Percentiles rank a stretch among this genome's conserved stretches.
Evolutionary conservation across 1,140 invertebrate genomes (phyloP).

Genomic region (Aphelenchoides fujianensis): DNA sequence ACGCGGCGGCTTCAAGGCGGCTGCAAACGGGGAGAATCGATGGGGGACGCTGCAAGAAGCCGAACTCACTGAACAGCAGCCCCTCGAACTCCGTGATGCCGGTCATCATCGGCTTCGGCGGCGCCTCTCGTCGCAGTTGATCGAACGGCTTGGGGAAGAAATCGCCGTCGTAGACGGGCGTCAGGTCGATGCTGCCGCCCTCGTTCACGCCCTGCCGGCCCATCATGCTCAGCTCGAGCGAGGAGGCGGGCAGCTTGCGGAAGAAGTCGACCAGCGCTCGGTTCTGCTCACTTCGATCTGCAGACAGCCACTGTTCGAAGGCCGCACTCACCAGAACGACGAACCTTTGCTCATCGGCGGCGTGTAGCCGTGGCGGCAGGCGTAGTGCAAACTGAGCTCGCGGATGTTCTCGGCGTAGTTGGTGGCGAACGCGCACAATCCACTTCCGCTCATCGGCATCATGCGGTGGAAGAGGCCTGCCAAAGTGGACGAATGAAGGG

Average conservation of each 20-base stretch:
- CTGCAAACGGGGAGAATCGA: slow-evolving; percentile 17
- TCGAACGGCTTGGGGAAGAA: slow-evolving; percentile 34
- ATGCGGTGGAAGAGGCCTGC: slow-evolving; percentile 47
- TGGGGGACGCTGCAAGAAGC: neutral
- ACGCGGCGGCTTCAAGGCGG: slow-evolving; percentile 28
- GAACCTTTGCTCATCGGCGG: neutral
- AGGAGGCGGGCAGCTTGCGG: slow-evolving; percentile 17
- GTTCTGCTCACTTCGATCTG: slow-evolving; percentile 25
- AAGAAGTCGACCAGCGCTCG: slow-evolving; percentile 34
- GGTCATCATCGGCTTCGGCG: slow-evolving; percentile 32
- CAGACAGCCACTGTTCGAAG: slow-evolving; percentile 21
- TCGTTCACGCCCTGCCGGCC: slow-evolving; percentile 32
- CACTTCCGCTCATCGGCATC: slow-evolving; percentile 40
- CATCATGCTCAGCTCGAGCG: slow-evolving; percentile 33
- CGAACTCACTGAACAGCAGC: slow-evolving; percentile 34
- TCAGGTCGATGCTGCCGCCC: slow-evolving; percentile 30
- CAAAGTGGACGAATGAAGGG: slow-evolving; percentile 3
- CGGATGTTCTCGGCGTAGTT: slow-evolving; percentile 38
- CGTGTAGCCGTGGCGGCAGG: slow-evolving; percentile 32
- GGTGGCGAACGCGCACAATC: slow-evolving; percentile 29
- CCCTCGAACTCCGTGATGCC: slow-evolving; percentile 34
- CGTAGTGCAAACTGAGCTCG: slow-evolving; percentile 35
- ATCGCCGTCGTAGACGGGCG: slow-evolving; percentile 49
- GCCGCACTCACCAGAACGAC: neutral
- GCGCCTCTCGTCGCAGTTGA: slow-evolving; percentile 22